Conservation (phyloP, 2,113 vertebrate genomes). For the Amazona vittata region DNA sequence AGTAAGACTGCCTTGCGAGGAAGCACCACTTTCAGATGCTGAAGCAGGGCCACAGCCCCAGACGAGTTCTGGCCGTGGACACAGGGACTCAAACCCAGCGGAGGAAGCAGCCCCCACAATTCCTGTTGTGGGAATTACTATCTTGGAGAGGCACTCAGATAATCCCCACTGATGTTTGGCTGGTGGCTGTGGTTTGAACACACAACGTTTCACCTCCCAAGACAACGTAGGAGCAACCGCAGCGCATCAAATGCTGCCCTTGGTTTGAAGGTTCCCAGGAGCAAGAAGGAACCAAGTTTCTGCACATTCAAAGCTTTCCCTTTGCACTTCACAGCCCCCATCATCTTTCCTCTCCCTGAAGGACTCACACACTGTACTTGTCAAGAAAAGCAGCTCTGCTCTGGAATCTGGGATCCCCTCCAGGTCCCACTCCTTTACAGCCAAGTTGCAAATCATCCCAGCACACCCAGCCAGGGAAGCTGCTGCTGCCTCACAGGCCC, state of each 20-base stretch:
- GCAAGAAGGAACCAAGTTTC: not conserved
- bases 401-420: constrained; percentile 57
- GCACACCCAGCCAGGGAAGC: constrained; percentile 31
- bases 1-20: not conserved
- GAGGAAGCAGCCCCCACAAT: not conserved
- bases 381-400: constrained; percentile 34
- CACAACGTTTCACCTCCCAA: not conserved
- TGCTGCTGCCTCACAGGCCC: not conserved
- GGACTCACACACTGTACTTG: not conserved
- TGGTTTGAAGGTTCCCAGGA: not conserved
- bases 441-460: constrained; percentile 52
- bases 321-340: not conserved
- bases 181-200: not conserved
- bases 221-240: not conserved
- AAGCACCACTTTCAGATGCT: not conserved
- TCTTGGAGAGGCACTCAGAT: not conserved
- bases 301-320: not conserved
- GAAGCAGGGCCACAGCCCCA: not conserved
- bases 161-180: not conserved
- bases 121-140: not conserved
- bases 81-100: not conserved
- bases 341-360: constrained; percentile 10
- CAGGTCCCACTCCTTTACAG: constrained; percentile 42
- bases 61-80: not conserved
- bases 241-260: not conserved